Evolutionary conservation across 2,888 invertebrate genomes (phyloP), one percentile per base, ranked within the genome.

Genomic region (Platycnemis pennipes): DNA sequence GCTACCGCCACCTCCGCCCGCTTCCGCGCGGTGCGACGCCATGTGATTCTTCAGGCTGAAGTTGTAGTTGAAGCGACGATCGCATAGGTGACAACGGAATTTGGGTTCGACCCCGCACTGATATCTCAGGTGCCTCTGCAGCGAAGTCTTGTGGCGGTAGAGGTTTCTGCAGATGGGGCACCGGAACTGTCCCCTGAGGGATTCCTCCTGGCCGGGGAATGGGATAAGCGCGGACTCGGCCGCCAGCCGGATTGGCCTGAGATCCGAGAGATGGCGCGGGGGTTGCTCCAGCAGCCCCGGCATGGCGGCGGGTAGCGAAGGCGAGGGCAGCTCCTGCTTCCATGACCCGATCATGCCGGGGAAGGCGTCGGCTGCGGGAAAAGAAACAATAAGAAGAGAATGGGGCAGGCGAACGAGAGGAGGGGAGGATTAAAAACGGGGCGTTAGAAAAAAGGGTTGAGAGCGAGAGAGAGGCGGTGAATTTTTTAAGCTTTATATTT

Each of bases 61-160:
- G 37, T 91, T 91, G 91, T 91, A 91, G 91, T 91, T 91, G 91
- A 91, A 91, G 91, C 91, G 91, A 53, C 91, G 91, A 45, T 91
- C 91, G 91, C 95, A 95, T 37, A 94, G 63, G 44, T 94, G 89
- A 85, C 95, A 95, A 45, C 94, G 94, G 88, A 95, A 95, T 85
- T 94, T 94, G 16, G 94, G 94, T 94, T 95, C 95, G 94, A 95
- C 95, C 13, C 95, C 95, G 91, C 95, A 95, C 94, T 95, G 95
- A 94, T 95, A 95, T 91, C 95, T 95, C 44, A 89, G 94, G 88
- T 95, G 95, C 31, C 95, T 94, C 88, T 94, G 95, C 95, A 94
- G 95, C 95, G 89, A 94, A 95, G 22, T 88, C 94, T 91, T 91
- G 91, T 91, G 91, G 63, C 91, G 91, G 91, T 91, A 91, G 91